Base-by-base conservation (phyloP, 2,797 vertebrate genomes). In the Chrosomus eos region DNA sequence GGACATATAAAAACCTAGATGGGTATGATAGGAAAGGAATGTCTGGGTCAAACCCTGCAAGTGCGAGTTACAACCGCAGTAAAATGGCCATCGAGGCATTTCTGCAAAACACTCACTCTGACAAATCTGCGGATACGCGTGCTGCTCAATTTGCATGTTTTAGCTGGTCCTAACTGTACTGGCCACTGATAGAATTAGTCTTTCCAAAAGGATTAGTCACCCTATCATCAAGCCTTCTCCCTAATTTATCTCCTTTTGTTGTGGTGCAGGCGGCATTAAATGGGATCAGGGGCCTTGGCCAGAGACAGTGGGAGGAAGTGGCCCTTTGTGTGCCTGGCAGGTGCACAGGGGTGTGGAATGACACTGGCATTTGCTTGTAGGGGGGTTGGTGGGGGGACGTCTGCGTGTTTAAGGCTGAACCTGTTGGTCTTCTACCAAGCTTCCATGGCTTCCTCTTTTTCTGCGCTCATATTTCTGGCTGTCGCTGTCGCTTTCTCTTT, bases 221-320 rank as follows among this genome's bases (percentile, higher is more conserved):
- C 90, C 93, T 91, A 92, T 94, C 93, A 93, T 94, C 93, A 93
- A 85, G 89, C 43, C 90, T 87, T 90, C 91, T 91, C 91, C 93
- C 92, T 94, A 92, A 93, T 94, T 94, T 93, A 92, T 93, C 90
- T 90, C 87, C 89, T 90, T 94, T 94, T 95, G 94, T 95, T 91
- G 93, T 89, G 88, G 91, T 84, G 90, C 92, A 91, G 91, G 89
- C 92, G 90, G 90, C 75, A 86, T 91, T 90, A 91, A 93, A 94
- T 90, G 88, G 92, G 91, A 93, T 92, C 91, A 93, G 92, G 88
- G 90, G 91, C 86, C 92, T 91, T 87, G 90, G 91, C 90, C 64
- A 91, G 92, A 92, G 92, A 89, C 92, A 91, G 89, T 90, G 90
- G 92, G 91, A 93, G 94, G 93, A 94, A 94, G 92, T 93, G 89